Base-by-base conservation (phyloP, 53 echinoderm and acorn worm species). In the Paracentrotus lividus region DNA sequence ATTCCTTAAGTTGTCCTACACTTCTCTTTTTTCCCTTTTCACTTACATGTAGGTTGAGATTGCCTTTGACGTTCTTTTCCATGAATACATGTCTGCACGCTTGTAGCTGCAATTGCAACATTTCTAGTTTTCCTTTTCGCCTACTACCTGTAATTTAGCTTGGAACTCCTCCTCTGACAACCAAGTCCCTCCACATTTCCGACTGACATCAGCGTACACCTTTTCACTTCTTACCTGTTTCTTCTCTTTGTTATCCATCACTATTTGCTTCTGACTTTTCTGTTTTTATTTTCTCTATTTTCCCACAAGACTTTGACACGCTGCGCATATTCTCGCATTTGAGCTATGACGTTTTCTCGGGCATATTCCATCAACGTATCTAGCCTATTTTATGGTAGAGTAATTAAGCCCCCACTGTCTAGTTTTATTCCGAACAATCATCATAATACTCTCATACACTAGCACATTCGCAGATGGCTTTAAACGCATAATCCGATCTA, bases 401-500 rank as follows among this genome's bases (percentile, higher is more conserved):
- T 42, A n/a, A n/a, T n/a, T n/a, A 20, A 85, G 38, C 27, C 94
- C 60, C 94, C 94, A 94, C 34, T 92, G 64, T 45, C 94, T 94
- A 68, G 90, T 92, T 61, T 66, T 85, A 92, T 94, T 94, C 55
- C 81, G 91, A 33, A 59, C 84, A 91, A 21, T 44, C 96, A 96
- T 96, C 14, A 94, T 94, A 29, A 96, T 43, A 32, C 94, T 75
- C 36, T 96, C 93, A 54, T 88, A 93, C 4, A 93, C 93, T 42
- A 95, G 56, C 21, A 56, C 69, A 42, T 36, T 88, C 18, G 95
- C 95, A 69, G 88, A 81, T 2, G 94, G 96, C 65, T 96, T 96
- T 44, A 95, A 90, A 24, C 95, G 85, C 93, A 96, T 90, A 16
- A 96, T 2, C 54, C 96, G 93, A 59, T 96, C 96, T 2, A 96